Base-by-base conservation (phyloP, 2,888 invertebrate genomes). In the Epistrophe grossulariae region DNA sequence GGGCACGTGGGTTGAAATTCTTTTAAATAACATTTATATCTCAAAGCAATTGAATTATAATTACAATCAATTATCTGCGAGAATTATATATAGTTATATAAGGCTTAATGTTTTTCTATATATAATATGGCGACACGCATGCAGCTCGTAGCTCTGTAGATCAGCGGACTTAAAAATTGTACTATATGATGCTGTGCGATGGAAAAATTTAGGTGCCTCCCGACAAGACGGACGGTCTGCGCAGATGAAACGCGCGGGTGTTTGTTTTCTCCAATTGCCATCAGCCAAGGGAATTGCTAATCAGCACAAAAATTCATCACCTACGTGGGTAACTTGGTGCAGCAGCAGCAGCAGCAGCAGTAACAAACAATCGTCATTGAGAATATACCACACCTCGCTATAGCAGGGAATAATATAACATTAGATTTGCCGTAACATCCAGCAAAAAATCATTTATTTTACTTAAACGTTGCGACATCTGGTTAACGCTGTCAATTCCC, bases 271-370 rank as follows among this genome's bases (percentile, higher is more conserved):
- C 24, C 70, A 60, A 48, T n/a, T n/a, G 19, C 50, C 66, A 48
- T 31, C 57, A 57, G 17, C 59, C 62, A 28, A 74, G 68, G 71
- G 83, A 87, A 87, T 87, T 87, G 79, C 83, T 87, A 87, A 87
- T 87, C 87, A 87, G 87, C 83, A 87, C 83, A 87, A 87, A n/a
- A 87, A 87, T 87, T 87, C 87, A 87, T 87, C 87, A 87, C 87
- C 87, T 87, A 83, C 83, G 87, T 79, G 82, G 87, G 87, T 87
- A 87, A 87, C 87, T 83, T 87, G 83, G 79, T 83, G 79, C 83
- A 87, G 83, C 72, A 72, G 72, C 68, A 87, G 83, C 72, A 72
- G 72, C 68, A 35, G 2, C 17, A 7, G 31, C 24, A 31, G 31
- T 31, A 24, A 31, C 31, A 31, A 59, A 52, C 52, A 52, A 17